phyloP scores from a whole-genome alignment of 2,797 vertebrate species.

The Typhlichthys eigenmanni region DNA sequence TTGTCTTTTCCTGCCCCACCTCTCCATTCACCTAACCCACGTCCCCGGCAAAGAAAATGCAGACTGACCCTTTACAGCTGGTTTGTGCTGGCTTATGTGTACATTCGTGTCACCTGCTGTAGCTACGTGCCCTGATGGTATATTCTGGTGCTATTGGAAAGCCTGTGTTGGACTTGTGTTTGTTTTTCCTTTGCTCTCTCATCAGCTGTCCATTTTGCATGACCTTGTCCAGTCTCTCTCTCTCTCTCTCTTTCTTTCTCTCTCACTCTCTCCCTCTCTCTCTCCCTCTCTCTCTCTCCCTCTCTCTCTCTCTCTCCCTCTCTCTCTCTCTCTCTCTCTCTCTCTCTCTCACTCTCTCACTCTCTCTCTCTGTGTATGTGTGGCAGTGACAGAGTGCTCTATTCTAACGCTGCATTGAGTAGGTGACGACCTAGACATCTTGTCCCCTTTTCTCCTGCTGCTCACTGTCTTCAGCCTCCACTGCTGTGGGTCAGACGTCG shows the following conservation, averaged over 20 bases:
- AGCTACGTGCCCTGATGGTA: neutral
- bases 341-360: too few relatives aligned
- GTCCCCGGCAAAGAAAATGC: too few relatives aligned
- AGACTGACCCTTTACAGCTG: too few relatives aligned
- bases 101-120: constrained; percentile 2
- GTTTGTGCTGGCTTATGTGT: too few relatives aligned
- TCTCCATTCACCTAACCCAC: too few relatives aligned
- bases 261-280: too few relatives aligned
- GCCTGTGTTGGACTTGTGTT: constrained; percentile 8
- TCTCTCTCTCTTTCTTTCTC: too few relatives aligned
- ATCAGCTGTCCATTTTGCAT: constrained; percentile 23
- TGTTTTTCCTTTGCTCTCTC: constrained; percentile 20
- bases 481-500: constrained; percentile 25
- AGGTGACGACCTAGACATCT: constrained; percentile 59
- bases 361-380: constrained; percentile 22
- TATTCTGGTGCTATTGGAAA: neutral
- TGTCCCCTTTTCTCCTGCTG: constrained; percentile 45
- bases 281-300: too few relatives aligned
- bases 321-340: too few relatives aligned
- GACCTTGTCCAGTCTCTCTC: constrained; percentile 44
- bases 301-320: too few relatives aligned
- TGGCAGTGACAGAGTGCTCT: constrained; percentile 60
- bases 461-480: constrained; percentile 39
- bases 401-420: constrained; percentile 58
- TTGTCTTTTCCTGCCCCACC: too few relatives aligned